Evolutionary conservation across 2,797 vertebrate species (phyloP).

Genomic region (Tamandua tetradactyla): DNA sequence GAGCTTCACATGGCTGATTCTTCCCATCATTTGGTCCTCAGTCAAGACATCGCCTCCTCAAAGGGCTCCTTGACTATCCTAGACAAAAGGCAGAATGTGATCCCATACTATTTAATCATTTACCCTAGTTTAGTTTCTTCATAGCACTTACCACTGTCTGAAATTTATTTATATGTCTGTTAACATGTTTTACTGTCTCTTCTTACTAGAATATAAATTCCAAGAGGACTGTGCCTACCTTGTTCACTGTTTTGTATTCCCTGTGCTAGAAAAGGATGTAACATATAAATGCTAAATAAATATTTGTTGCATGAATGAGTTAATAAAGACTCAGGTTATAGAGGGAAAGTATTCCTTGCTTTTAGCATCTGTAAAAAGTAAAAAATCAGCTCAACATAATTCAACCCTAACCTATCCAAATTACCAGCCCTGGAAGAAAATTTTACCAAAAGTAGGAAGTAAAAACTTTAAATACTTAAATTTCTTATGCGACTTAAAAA

Average conservation of each 20-base stretch:
- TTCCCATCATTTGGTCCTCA: background rate
- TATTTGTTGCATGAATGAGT: conserved; percentile 4
- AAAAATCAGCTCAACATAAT: background rate
- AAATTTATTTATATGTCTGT: background rate
- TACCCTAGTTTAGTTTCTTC: background rate
- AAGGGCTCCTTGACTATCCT: background rate
- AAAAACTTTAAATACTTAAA: background rate
- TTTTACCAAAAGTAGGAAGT: conserved; percentile 38
- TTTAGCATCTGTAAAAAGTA: conserved; percentile 3
- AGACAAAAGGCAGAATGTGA: background rate
- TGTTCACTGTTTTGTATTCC: background rate
- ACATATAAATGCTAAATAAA: conserved; percentile 29
- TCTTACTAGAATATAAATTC: background rate
- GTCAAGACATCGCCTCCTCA: background rate
- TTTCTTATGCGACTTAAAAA: conserved; percentile 12
- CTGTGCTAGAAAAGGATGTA: background rate
- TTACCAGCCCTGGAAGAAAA: background rate
- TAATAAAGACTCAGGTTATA: conserved; percentile 25
- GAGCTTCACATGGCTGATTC: background rate
- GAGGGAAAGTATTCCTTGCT: background rate
- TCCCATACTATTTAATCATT: background rate
- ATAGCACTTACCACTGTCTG: background rate
- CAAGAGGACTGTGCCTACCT: background rate
- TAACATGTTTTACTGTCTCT: conserved; percentile 25
- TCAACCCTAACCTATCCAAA: background rate